Conservation (phyloP, 2,888 invertebrate species). For the Cephus spinipes region DNA sequence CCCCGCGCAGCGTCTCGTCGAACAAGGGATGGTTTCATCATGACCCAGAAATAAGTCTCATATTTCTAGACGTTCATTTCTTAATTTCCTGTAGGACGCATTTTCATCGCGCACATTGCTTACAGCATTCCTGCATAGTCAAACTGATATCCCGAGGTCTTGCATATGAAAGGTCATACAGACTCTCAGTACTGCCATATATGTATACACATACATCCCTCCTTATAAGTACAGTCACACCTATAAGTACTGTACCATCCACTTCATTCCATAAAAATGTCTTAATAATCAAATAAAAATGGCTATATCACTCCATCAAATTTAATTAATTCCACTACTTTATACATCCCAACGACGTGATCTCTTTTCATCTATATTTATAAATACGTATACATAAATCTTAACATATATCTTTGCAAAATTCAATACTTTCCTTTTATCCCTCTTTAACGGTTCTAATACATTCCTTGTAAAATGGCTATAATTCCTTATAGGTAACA, state of each 20-base stretch:
- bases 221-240: not conserved
- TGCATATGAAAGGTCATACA: not conserved
- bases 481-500: not conserved
- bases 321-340: too few relatives aligned
- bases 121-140: not conserved
- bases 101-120: not conserved
- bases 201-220: not conserved
- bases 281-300: too few relatives aligned
- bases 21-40: not conserved
- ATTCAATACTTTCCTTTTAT: not conserved
- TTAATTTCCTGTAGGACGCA: not conserved
- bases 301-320: too few relatives aligned
- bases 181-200: not conserved
- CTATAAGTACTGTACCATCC: not conserved
- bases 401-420: too few relatives aligned
- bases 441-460: not conserved
- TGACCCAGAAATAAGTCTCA: not conserved
- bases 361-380: too few relatives aligned
- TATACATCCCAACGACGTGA: too few relatives aligned
- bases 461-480: not conserved
- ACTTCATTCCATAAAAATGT: too few relatives aligned
- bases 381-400: too few relatives aligned
- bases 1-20: not conserved
- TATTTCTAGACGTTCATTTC: constrained; percentile 10
- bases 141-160: not conserved